Percentiles rank a stretch among this genome's conserved stretches.
Evolutionary conservation across 2,797 vertebrate genomes (phyloP).

Genomic region (Alosa sapidissima): DNA sequence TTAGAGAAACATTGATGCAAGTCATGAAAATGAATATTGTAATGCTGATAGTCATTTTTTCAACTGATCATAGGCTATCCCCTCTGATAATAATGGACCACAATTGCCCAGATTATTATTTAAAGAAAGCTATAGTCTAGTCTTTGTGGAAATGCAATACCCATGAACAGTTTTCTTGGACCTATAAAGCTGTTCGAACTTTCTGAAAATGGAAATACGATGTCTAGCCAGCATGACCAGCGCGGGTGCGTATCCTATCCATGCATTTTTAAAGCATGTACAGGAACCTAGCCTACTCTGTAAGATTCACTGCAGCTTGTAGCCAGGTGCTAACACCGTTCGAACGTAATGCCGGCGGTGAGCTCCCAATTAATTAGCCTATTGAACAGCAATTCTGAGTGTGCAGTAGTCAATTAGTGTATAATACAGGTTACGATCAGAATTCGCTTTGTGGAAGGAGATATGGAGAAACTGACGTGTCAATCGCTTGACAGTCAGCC

Average conservation of each 20-base stretch:
- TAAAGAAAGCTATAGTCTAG: not conserved
- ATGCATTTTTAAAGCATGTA: not conserved
- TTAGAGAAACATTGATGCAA: not conserved
- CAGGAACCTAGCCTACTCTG: not conserved
- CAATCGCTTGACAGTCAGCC: not conserved
- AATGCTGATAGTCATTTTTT: not conserved
- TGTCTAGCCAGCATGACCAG: constrained; percentile 1
- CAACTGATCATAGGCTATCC: no score
- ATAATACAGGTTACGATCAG: not conserved
- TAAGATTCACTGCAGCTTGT: not conserved
- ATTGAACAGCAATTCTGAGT: not conserved
- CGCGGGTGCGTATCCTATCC: not conserved
- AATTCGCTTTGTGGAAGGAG: not conserved
- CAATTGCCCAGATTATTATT: not conserved
- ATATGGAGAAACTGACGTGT: not conserved
- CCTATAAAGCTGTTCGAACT: not conserved
- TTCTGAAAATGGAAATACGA: constrained; percentile 19
- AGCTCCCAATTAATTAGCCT: not conserved
- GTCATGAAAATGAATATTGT: not conserved
- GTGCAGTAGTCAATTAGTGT: not conserved
- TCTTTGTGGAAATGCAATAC: not conserved
- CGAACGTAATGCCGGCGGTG: not conserved
- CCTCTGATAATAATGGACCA: not conserved
- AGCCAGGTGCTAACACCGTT: not conserved
- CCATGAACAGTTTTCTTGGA: not conserved